Percentiles rank a stretch among this genome's conserved stretches.
phyloP scores from a whole-genome alignment of 2,888 invertebrate species.

The Drosophila pseudotakahashii region DNA sequence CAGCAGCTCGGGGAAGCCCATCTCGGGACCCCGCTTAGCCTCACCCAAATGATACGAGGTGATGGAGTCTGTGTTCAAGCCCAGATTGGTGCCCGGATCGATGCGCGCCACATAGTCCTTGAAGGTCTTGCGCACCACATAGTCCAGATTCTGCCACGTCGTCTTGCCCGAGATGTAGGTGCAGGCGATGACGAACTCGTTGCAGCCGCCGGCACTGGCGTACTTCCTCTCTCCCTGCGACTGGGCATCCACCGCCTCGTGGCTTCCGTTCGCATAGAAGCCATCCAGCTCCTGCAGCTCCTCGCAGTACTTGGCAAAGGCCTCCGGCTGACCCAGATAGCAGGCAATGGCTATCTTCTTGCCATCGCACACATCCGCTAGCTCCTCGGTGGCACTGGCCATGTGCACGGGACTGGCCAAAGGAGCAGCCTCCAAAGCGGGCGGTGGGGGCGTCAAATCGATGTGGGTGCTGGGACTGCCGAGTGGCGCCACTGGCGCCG shows the following conservation, averaged over 20 bases:
- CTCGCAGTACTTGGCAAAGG: slow-evolving; percentile 89
- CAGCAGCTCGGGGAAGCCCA: slow-evolving; percentile 93
- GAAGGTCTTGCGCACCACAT: slow-evolving; percentile 95
- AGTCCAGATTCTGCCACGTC: slow-evolving; percentile 97
- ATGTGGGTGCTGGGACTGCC: slow-evolving; percentile 83
- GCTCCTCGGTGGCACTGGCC: slow-evolving; percentile 86
- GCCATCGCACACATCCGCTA: slow-evolving; percentile 90
- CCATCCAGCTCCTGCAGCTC: slow-evolving; percentile 88
- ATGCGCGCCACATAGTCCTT: slow-evolving; percentile 97
- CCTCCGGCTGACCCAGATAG: slow-evolving; percentile 93
- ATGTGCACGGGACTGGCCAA: slow-evolving; percentile 82
- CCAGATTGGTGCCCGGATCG: slow-evolving; percentile 96
- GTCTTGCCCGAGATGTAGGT: slow-evolving; percentile 96
- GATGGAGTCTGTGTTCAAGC: slow-evolving; percentile 93
- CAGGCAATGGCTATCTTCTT: slow-evolving; percentile 95
- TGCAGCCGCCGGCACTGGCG: slow-evolving; percentile 86
- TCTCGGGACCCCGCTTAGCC: slow-evolving; percentile 91
- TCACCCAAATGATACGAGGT: slow-evolving; percentile 97
- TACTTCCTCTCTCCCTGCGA: slow-evolving; percentile 83
- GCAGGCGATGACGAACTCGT: slow-evolving; percentile 93
- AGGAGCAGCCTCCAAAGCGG: slow-evolving; percentile 79
- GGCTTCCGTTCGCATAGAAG: slow-evolving; percentile 86
- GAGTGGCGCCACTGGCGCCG: slow-evolving; percentile 72
- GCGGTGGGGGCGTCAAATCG: slow-evolving; percentile 84
- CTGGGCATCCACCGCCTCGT: slow-evolving; percentile 85